Base-by-base conservation (phyloP, 2,113 vertebrate species). In the Bostrychus sinensis region DNA sequence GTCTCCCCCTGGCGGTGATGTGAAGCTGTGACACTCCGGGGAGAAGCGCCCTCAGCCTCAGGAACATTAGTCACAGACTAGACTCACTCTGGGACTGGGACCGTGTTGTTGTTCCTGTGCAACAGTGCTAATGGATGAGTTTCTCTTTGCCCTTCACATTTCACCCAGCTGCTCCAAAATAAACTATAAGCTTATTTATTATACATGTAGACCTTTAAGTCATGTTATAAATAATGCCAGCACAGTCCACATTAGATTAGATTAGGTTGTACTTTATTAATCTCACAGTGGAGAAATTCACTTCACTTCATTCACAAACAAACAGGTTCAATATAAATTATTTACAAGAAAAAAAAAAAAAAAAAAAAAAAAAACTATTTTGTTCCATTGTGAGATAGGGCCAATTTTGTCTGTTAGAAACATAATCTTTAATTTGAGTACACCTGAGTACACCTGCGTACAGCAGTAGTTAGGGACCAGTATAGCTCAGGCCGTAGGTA, bases 1-100 rank as follows among this genome's bases (percentile, higher is more conserved):
- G 73, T 56, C 66, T 39, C 79, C 83, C n/a, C 39, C 77, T 67
- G 8, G 75, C 12, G 82, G 72, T 1, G 1, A 26, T 1, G 4
- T 0, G 2, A 3, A 23, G 14, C 0, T 3, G 7, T 25, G 16
- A 45, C 77, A 62, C 8, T 13, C 8, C 10, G 7, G 30, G 53
- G 39, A 76, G 43, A 41, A 60, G 41, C 43, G 62, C 48, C 62
- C 53, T 61, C 74, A 67, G 46, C 23, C 46, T 16, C 46, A 50
- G 23, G 16, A 8, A 26, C 46, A 50, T 50, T 26, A 16, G 23
- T 48, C 45, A 48, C 20, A 45, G 42, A 45, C 8, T 19, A 45
- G 17, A 45, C 17, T 12, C 42, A 20, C 41, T 45, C 22, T 14
- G 22, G 45, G 20, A 25, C 45, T 2, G 16, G 48, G 25, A n/a